phyloP scores from a whole-genome alignment of 37 sponge, comb jelly and placozoan genomes.

The Crambe crambe region DNA sequence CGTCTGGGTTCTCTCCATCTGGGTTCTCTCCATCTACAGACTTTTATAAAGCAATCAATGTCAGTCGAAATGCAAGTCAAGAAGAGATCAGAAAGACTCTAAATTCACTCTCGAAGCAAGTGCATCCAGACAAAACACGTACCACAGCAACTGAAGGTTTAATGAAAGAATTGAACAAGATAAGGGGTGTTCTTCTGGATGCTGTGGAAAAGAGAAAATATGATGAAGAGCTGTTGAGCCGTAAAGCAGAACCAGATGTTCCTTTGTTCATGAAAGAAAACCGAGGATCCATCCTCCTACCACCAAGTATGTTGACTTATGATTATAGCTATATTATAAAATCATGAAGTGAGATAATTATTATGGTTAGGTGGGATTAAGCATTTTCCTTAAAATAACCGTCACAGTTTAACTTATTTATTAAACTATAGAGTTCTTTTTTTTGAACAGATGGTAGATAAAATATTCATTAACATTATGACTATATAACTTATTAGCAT shows the following conservation, averaged over 20 bases:
- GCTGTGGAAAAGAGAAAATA: not conserved
- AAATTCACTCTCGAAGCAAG: not conserved
- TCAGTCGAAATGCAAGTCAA: not conserved
- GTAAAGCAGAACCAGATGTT: not conserved
- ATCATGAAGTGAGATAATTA: no score
- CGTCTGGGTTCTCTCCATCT: not conserved
- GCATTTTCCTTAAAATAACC: no score
- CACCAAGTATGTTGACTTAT: not conserved
- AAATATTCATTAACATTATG: no score
- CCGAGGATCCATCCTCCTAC: not conserved
- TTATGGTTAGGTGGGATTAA: no score
- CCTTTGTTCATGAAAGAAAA: not conserved
- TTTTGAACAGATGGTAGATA: no score
- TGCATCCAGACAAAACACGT: not conserved
- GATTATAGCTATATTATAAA: no score
- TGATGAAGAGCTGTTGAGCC: not conserved
- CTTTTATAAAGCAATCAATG: not conserved
- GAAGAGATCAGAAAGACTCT: conserved; percentile 3
- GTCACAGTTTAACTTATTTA: no score
- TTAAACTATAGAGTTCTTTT: no score
- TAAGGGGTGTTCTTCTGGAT: not conserved
- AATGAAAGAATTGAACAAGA: conserved; percentile 7
- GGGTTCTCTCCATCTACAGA: not conserved
- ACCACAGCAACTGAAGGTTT: not conserved
- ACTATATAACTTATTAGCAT: no score